Conservation (phyloP, 1,140 invertebrate genomes). For the Solen grandis region DNA sequence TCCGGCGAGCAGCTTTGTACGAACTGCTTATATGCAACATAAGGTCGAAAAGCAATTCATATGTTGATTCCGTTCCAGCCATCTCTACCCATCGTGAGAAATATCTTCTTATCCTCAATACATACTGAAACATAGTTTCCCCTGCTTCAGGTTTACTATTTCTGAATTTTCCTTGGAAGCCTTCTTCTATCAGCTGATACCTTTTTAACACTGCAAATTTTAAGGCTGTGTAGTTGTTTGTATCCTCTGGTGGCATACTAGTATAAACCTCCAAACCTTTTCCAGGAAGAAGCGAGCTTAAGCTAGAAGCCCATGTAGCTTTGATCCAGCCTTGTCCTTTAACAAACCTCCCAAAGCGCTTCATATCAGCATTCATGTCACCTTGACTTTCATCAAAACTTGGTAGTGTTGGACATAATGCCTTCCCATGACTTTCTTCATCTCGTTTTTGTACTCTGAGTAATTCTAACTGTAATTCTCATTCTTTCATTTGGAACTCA, state of each 20-base stretch:
- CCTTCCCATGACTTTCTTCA: no score
- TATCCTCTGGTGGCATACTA: constrained; percentile 1
- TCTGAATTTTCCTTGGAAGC: no score
- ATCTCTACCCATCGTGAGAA: neutral
- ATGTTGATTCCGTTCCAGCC: neutral
- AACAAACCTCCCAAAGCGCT: constrained; percentile 48
- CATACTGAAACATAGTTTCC: constrained; percentile 15
- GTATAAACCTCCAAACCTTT: constrained; percentile 53
- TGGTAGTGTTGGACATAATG: no score
- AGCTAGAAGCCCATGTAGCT: constrained; percentile 3
- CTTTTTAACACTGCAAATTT: constrained; percentile 50
- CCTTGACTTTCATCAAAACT: constrained; percentile 50
- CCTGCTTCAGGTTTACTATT: constrained; percentile 1
- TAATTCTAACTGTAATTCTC: no score
- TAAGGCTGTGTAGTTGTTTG: constrained; percentile 19
- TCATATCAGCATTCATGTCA: constrained; percentile 41
- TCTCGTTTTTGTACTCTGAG: no score
- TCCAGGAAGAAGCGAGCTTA: constrained; percentile 27
- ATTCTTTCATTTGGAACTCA: no score
- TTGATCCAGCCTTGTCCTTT: neutral
- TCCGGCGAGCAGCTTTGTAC: neutral
- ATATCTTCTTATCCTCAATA: neutral
- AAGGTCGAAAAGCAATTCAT: neutral
- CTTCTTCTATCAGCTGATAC: constrained; percentile 41
- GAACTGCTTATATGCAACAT: constrained; percentile 16